Base-by-base conservation (phyloP, 2,888 invertebrate species). In the Lepeophtheirus nordmannii region DNA sequence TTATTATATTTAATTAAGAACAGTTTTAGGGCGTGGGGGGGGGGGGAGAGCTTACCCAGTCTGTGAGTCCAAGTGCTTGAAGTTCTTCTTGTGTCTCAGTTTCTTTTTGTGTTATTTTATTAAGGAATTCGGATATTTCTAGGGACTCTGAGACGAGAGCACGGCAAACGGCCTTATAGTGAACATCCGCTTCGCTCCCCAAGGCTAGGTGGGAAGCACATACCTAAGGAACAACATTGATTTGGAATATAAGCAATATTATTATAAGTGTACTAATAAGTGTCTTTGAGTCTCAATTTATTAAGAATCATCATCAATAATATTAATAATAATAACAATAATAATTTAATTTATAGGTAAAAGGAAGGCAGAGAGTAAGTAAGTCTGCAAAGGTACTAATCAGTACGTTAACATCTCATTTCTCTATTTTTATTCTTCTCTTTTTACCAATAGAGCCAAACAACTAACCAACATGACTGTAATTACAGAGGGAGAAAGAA, bases 81-180 rank as follows among this genome's bases (percentile, higher is more conserved):
- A 92, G 80, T 72, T 86, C 85, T 67, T 38, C 37, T 14, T 30
- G 20, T 30, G 69, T 72, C 62, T 73, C 73, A 38, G 74, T 70
- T 20, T 71, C 70, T 37, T 70, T 67, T 67, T 70, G 70, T 56
- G 57, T 23, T 9, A 94, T 89, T 76, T 86, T 85, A 73, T 89
- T 86, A 71, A 94, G 81, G 81, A 96, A 94, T 69, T 86, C 85
- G 67, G 88, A 84, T 72, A 96, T 81, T 78, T 94, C 93, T 69
- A 89, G 78, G 67, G 90, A 88, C 78, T 96, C 94, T 22, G 89
- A 85, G 68, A 92, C 89, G 71, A 93, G 82, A 68, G 92, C 93
- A 68, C 92, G 82, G 75, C 92, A 89, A 66, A 94, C 92, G 68
- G 92, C 91, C 74, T 85, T 85, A 79, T 92, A 94, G 78, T 90